These are phyloP conservation scores for Pangasius djambal DNA, from an alignment of 2,797 vertebrate species.

Conservation along the genomic window DNA sequence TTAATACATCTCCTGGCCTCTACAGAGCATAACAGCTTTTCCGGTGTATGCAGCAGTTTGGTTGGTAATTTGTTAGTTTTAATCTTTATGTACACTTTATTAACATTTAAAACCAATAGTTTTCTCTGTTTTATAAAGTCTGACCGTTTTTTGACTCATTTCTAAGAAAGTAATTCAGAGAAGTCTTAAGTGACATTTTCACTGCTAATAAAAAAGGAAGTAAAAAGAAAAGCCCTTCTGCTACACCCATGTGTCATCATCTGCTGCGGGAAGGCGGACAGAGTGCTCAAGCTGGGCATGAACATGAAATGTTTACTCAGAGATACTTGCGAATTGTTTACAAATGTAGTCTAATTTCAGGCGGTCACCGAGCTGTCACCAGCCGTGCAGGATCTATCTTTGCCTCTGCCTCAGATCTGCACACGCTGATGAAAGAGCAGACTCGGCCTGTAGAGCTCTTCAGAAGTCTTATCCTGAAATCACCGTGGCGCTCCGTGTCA, in stretches of 20 bases:
- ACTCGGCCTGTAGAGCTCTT: background rate
- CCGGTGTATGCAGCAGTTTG: background rate
- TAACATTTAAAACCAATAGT: background rate
- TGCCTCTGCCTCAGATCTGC: background rate
- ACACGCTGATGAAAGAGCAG: background rate
- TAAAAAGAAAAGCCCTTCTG: background rate
- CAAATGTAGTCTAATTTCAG: background rate
- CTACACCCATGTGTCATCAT: background rate
- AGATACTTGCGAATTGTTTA: background rate
- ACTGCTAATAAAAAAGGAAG: constrained; percentile 4
- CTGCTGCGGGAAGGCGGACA: too few relatives aligned
- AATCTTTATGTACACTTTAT: background rate
- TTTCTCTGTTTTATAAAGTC: background rate
- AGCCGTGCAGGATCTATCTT: background rate
- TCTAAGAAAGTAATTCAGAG: constrained; percentile 10
- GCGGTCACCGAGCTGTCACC: background rate
- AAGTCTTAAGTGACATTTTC: constrained; percentile 1
- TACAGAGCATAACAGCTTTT: too few relatives aligned
- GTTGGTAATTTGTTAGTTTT: background rate
- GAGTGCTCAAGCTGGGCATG: background rate
- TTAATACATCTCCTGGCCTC: background rate
- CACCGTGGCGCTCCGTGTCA: background rate
- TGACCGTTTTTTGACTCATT: too few relatives aligned
- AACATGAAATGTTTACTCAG: background rate
- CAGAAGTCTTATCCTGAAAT: constrained; percentile 3